Evolutionary conservation across 2,888 invertebrate species (phyloP).

Genomic region (Drosophila koepferae): DNA sequence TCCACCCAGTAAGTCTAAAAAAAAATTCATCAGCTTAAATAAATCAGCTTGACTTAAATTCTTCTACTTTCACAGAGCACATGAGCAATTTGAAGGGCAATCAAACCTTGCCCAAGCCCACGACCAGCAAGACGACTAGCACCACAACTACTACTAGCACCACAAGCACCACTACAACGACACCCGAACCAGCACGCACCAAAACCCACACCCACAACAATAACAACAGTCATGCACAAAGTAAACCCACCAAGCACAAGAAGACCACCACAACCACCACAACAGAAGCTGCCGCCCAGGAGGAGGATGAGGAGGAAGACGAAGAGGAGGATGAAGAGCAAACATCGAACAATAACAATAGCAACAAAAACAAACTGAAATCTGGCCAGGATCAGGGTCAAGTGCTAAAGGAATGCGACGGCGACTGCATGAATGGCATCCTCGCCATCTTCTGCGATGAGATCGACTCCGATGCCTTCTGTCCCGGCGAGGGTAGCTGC

Average conservation of each 20-base stretch:
- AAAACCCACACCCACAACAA: conserved; percentile 80
- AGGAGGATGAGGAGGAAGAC: conserved; percentile 67
- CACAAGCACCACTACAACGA: conserved; percentile 67
- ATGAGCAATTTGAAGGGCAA: conserved; percentile 76
- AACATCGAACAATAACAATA: conserved; percentile 13
- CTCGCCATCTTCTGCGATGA: conserved; percentile 94
- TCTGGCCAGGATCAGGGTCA: conserved; percentile 61
- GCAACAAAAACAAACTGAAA: conserved; percentile 60
- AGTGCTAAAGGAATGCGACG: conserved; percentile 88
- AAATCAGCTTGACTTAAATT: background rate
- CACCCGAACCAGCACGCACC: conserved; percentile 79
- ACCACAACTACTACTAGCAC: conserved; percentile 45
- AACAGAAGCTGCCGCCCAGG: conserved; percentile 68
- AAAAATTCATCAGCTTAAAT: background rate
- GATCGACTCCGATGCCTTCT: conserved; percentile 91
- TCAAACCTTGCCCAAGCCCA: conserved; percentile 64
- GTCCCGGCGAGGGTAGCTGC: conserved; percentile 91
- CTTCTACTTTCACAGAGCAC: conserved; percentile 74
- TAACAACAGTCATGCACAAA: conserved; percentile 38
- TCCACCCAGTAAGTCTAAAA: conserved; percentile 86
- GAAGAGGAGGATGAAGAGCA: conserved; percentile 64
- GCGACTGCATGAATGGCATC: conserved; percentile 93
- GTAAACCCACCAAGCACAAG: conserved; percentile 79
- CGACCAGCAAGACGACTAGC: conserved; percentile 32
- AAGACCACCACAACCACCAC: conserved; percentile 75